Evolutionary conservation across 2,113 vertebrate species (phyloP), one percentile per base, ranked within the genome.

Genomic region (Cavia porcellus): DNA sequence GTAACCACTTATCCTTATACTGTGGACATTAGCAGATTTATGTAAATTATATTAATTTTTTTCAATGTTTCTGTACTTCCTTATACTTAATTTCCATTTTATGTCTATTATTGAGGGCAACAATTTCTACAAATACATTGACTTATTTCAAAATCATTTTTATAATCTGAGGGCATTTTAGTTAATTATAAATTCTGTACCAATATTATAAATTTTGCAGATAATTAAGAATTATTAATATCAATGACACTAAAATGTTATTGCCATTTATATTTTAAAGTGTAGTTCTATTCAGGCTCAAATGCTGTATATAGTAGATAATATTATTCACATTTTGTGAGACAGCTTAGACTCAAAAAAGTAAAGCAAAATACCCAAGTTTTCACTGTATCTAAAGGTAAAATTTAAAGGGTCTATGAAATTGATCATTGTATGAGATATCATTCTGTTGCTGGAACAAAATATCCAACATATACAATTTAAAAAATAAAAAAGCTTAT

Each of bases 111-210:
- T 47, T 15, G 32, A 91, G 5, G 91, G 2, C 5, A 89, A 50
- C 2, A 83, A 5, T 86, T 12, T 89, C 30, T 85, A 50, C 50
- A 74, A 91, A 52, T 83, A 50, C 42, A 47, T 55, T 96, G 7
- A 88, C 30, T 6, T 57, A 61, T 74, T 95, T 96, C 4, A 68
- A 79, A 86, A 90, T 66, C 0, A 84, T 79, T 92, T 95, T n/a
- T 86, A 32, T 17, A 30, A 4, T 42, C 11, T 38, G n/a, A 83
- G 35, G 38, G 17, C 1, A 50, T 66, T 90, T 84, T 55, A 70
- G n/a, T 80, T 25, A 59, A 55, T 72, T 90, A 19, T 42, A 47
- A 91, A 61, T 96, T 93, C 17, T 79, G 8, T 57, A 72, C 45
- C 13, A 86, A 5, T 66, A 14, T 50, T 85, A 52, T 17, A 95